Conservation (phyloP, 1,140 invertebrate species). For the Vollenhovia emeryi region DNA sequence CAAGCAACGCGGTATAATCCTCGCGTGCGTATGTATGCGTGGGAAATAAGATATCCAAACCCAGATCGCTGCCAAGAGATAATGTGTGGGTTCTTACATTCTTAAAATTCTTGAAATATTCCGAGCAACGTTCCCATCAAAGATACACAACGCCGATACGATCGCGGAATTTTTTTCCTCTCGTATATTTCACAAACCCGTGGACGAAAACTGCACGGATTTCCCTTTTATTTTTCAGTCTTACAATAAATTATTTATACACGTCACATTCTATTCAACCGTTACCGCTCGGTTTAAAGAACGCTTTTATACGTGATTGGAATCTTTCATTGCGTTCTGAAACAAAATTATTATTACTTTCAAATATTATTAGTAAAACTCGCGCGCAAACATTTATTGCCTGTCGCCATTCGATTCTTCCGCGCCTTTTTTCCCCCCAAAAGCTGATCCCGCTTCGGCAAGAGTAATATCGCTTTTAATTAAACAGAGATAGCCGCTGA, state of each 20-base stretch:
- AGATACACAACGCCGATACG: neutral
- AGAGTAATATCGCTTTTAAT: neutral
- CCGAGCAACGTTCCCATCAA: slow-evolving; percentile 31
- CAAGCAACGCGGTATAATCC: slow-evolving; percentile 8
- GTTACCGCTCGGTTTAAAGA: neutral
- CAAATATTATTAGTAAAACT: neutral
- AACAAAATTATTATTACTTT: neutral
- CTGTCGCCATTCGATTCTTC: neutral
- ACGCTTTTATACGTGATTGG: neutral
- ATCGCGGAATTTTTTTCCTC: neutral
- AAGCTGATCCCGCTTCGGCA: neutral
- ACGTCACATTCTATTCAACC: neutral
- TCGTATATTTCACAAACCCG: neutral
- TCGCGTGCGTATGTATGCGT: slow-evolving; percentile 23
- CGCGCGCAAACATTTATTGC: neutral
- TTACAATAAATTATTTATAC: neutral
- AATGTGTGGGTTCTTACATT: slow-evolving; percentile 36
- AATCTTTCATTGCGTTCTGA: neutral
- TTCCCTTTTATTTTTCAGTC: neutral
- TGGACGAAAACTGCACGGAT: neutral
- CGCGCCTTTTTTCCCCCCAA: too few relatives aligned
- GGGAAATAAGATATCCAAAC: slow-evolving; percentile 47
- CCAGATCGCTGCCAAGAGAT: slow-evolving; percentile 34
- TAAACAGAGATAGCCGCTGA: neutral
- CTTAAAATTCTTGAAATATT: slow-evolving; percentile 54